phyloP scores from a whole-genome alignment of 2,113 vertebrate genomes.

The Chaetops frenatus region DNA sequence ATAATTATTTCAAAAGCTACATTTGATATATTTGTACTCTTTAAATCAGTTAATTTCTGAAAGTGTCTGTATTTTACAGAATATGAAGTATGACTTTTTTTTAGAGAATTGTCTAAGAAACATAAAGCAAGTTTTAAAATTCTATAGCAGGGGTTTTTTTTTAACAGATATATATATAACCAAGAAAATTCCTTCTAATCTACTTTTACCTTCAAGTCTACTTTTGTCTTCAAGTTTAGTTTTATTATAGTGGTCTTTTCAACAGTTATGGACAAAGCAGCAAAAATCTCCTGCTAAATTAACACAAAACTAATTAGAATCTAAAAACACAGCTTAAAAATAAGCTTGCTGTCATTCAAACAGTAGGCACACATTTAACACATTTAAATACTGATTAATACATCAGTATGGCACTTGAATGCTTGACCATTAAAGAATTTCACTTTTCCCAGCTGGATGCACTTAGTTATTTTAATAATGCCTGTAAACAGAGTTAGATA shows the following conservation, averaged over 20 bases:
- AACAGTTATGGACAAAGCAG: not conserved
- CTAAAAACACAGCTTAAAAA: not conserved
- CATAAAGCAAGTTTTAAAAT: not conserved
- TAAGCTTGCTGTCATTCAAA: not conserved
- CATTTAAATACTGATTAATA: not conserved
- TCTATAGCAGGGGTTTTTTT: not conserved
- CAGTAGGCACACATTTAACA: not conserved
- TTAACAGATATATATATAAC: not conserved
- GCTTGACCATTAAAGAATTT: not conserved
- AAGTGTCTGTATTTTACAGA: not conserved
- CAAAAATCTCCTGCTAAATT: not conserved
- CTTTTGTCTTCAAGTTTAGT: not conserved
- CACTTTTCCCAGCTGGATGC: not conserved
- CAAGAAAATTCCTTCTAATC: not conserved
- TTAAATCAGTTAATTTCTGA: not conserved
- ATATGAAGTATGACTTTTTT: not conserved
- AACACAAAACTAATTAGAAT: not conserved
- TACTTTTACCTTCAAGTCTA: not conserved
- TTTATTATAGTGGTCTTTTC: not conserved
- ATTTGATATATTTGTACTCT: not conserved
- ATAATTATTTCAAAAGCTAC: not conserved
- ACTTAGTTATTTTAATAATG: not conserved
- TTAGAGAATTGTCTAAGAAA: not conserved
- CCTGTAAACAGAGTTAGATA: not conserved
- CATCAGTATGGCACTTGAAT: not conserved